Conservation (phyloP, 2,888 invertebrate genomes). For the Oscheius sp. region DNA sequence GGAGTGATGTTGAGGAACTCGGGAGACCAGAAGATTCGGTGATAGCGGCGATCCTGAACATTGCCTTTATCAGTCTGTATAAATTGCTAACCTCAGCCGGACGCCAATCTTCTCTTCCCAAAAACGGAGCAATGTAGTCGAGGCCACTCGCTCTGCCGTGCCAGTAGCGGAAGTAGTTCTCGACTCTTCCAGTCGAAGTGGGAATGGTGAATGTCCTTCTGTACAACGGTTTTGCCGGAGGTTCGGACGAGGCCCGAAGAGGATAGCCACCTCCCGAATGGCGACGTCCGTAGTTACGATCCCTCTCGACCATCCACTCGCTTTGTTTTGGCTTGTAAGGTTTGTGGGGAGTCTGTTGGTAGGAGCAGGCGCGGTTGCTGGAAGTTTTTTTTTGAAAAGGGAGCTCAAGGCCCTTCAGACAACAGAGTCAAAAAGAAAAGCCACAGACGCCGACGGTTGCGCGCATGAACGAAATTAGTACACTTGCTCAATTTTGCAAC, state of each 20-base stretch:
- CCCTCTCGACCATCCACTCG: slow-evolving; percentile 63
- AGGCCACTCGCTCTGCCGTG: slow-evolving; percentile 64
- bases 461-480: too few relatives aligned
- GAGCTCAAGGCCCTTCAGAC: too few relatives aligned
- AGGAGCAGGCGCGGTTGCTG: slow-evolving; percentile 60
- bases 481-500: too few relatives aligned
- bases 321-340: slow-evolving; percentile 65
- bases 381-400: not conserved
- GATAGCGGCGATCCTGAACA: slow-evolving; percentile 55
- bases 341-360: slow-evolving; percentile 61
- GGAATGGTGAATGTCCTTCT: slow-evolving; percentile 48
- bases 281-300: slow-evolving; percentile 37
- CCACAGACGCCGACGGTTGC: not conserved
- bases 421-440: not conserved
- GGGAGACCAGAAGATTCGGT: slow-evolving; percentile 63
- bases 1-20: slow-evolving; percentile 63
- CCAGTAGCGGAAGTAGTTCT: slow-evolving; percentile 68
- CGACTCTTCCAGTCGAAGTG: slow-evolving; percentile 57
- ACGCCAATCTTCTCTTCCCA: slow-evolving; percentile 35
- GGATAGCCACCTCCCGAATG: slow-evolving; percentile 26
- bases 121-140: slow-evolving; percentile 66
- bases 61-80: not conserved
- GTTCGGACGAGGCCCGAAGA: slow-evolving; percentile 44
- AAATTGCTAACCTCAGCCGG: slow-evolving; percentile 29
- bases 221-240: slow-evolving; percentile 52